Percentiles rank a stretch among this genome's conserved stretches.
phyloP scores from a whole-genome alignment of 2,113 vertebrate genomes.

The Perognathus longimembris region DNA sequence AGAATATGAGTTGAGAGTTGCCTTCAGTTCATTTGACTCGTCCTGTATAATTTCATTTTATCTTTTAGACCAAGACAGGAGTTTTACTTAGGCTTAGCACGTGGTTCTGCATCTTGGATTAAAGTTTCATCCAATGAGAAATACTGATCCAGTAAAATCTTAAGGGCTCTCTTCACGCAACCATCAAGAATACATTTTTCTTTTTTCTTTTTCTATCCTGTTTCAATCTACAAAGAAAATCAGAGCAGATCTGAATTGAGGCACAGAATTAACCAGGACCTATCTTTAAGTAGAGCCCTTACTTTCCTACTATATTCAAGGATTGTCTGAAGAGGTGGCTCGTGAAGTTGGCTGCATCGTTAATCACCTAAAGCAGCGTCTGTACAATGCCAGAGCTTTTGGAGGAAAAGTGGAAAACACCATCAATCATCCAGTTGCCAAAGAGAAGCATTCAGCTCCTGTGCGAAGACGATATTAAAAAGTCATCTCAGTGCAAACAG shows the following conservation, averaged over 20 bases:
- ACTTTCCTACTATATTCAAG: constrained; percentile 43
- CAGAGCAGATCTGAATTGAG: background rate
- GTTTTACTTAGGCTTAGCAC: constrained; percentile 11
- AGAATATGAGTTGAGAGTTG: background rate
- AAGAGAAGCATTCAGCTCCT: constrained; percentile 14
- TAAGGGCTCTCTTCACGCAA: constrained; percentile 25
- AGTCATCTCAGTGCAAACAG: constrained; percentile 34
- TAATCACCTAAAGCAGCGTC: constrained; percentile 45
- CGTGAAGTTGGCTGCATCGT: constrained; percentile 25
- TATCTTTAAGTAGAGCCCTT: background rate
- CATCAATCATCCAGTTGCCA: constrained; percentile 65
- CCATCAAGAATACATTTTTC: constrained; percentile 25
- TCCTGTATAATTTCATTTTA: constrained; percentile 39
- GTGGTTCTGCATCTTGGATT: background rate
- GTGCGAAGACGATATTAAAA: constrained; percentile 39
- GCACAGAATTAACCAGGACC: constrained; percentile 20
- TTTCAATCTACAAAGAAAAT: constrained; percentile 51
- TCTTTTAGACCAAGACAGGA: constrained; percentile 52
- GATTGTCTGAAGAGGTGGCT: constrained; percentile 49
- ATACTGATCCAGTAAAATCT: constrained; percentile 32
- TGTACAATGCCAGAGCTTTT: constrained; percentile 38
- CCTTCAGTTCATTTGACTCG: background rate
- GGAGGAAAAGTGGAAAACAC: constrained; percentile 54
- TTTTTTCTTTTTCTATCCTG: background rate
- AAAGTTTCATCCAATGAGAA: constrained; percentile 41